A percentile compares a stretch with the other conserved stretches of the same genome.
Evolutionary conservation across 1,140 invertebrate species (phyloP).

Genomic region (Drosophila kohkoa): DNA sequence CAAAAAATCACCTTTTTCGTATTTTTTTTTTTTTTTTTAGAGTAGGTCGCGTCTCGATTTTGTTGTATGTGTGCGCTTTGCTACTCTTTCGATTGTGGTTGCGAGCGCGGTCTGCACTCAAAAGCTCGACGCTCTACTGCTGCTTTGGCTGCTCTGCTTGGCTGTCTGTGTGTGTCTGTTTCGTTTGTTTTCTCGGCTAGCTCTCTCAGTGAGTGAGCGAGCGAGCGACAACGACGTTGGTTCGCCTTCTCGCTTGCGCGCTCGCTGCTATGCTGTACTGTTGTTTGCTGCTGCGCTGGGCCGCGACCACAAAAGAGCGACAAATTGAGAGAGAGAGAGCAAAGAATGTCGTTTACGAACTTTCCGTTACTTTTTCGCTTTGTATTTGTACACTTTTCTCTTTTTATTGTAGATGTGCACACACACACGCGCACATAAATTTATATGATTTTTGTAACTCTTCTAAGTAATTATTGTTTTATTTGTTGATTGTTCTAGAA

Average conservation of each 20-base stretch:
- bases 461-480: constrained; percentile 16
- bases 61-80: constrained; percentile 35
- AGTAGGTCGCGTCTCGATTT: constrained; percentile 71
- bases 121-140: constrained; percentile 24
- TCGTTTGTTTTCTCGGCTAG: too few species aligned
- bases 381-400: constrained; percentile 46
- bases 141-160: constrained; percentile 8
- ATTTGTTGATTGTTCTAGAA: constrained; percentile 22
- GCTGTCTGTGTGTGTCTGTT: too few species aligned
- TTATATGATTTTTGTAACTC: constrained; percentile 12
- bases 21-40: constrained; percentile 30
- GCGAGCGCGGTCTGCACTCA: constrained; percentile 24
- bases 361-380: constrained; percentile 54
- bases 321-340: constrained; percentile 4
- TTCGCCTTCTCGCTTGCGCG: constrained; percentile 41
- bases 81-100: constrained; percentile 27
- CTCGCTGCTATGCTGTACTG: constrained; percentile 18
- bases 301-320: constrained; percentile 34
- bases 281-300: neutral
- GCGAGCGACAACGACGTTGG: constrained; percentile 24
- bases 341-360: constrained; percentile 51
- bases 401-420: constrained; percentile 23
- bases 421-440: constrained; percentile 12
- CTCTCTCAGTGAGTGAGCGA: constrained; percentile 6
- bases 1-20: constrained; percentile 70